Evolutionary conservation across 2,113 vertebrate species (phyloP).

Genomic region (Siniperca chuatsi): DNA sequence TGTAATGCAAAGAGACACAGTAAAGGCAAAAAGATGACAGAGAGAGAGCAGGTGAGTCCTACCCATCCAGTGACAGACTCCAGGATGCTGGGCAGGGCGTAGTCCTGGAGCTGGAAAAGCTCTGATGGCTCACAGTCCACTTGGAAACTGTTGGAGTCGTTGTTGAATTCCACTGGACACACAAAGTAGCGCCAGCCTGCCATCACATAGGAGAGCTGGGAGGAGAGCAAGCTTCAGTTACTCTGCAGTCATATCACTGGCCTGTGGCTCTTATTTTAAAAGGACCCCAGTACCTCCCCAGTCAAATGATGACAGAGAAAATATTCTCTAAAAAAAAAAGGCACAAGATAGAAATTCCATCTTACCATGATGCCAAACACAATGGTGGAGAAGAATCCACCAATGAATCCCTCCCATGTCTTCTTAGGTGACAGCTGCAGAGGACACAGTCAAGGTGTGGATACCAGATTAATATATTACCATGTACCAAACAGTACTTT

Average conservation of each 20-base stretch:
- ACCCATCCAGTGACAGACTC: constrained; percentile 94
- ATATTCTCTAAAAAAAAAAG: neutral
- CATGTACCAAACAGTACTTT: neutral
- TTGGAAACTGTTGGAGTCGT: constrained; percentile 95
- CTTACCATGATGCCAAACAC: constrained; percentile 95
- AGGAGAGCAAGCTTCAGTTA: constrained; percentile 7
- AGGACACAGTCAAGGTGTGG: neutral
- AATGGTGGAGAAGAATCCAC: constrained; percentile 95
- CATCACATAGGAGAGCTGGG: constrained; percentile 96
- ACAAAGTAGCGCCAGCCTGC: constrained; percentile 95
- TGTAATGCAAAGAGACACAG: neutral
- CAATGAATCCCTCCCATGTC: constrained; percentile 99
- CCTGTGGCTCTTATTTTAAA: neutral
- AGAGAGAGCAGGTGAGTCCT: constrained; percentile 41
- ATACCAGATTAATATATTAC: neutral
- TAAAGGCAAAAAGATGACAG: neutral
- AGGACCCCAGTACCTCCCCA: neutral
- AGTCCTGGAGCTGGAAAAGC: constrained; percentile 96
- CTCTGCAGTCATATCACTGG: neutral
- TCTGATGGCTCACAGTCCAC: constrained; percentile 96
- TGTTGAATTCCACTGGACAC: constrained; percentile 98
- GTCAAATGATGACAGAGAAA: neutral
- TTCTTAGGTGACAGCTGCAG: constrained; percentile 97
- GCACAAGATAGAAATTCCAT: neutral
- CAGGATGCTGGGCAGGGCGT: constrained; percentile 88